A percentile compares a stretch with the other conserved stretches of the same genome.
Evolutionary conservation across 2,113 vertebrate species (phyloP).

Genomic region (Hypocryptadius cinnamomeus): DNA sequence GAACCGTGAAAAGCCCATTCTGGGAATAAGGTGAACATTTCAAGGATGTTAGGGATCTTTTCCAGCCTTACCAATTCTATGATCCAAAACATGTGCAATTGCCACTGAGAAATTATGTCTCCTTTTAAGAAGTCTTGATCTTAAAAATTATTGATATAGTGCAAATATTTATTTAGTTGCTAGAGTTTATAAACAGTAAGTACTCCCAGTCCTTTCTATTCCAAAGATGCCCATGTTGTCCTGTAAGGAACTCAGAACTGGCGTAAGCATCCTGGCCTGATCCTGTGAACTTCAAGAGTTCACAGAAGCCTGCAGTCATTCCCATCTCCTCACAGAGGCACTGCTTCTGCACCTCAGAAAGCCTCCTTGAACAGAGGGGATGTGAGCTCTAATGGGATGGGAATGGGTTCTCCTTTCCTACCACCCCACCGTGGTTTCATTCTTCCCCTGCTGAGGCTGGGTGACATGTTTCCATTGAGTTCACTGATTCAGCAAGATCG

Average conservation of each 20-base stretch:
- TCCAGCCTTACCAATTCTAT: background rate
- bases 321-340: background rate
- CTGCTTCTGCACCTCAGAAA: background rate
- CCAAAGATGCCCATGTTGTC: background rate
- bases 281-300: background rate
- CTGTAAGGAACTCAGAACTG: background rate
- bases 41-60: background rate
- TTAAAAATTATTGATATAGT: background rate
- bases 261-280: background rate
- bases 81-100: background rate
- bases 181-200: background rate
- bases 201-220: background rate
- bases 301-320: background rate
- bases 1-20: background rate
- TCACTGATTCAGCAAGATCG: constrained; percentile 50
- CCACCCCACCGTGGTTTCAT: background rate
- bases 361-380: background rate
- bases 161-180: background rate
- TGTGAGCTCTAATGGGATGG: background rate
- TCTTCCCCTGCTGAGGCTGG: background rate
- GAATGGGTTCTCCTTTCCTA: background rate
- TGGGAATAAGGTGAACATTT: background rate
- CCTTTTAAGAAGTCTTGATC: background rate
- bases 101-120: background rate
- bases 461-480: constrained; percentile 25